Percentiles rank a stretch among this genome's conserved stretches.
Evolutionary conservation across 2,797 vertebrate genomes (phyloP).

Genomic region (Bradypodion pumilum): DNA sequence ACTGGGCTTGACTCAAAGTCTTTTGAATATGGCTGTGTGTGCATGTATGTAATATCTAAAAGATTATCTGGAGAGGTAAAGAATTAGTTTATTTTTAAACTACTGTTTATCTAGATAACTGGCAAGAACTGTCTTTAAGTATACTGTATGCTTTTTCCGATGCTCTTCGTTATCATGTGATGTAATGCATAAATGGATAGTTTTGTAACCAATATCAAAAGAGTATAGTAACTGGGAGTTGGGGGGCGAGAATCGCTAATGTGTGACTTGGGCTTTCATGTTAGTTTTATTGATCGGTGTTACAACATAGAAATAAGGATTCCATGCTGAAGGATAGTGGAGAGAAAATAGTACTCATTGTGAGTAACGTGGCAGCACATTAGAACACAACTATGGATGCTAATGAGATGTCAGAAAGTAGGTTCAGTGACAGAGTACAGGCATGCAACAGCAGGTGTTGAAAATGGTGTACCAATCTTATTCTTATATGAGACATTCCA

Average conservation of each 20-base stretch:
- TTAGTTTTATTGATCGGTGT: not conserved
- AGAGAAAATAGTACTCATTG: not conserved
- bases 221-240: not conserved
- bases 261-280: not conserved
- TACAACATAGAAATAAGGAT: not conserved
- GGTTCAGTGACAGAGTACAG: not conserved
- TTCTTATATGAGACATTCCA: not conserved
- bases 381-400: not conserved
- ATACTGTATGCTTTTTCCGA: slow-evolving; percentile 11
- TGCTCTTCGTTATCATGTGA: not conserved
- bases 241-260: not conserved
- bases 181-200: too few species aligned
- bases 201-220: not conserved
- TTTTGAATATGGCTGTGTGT: slow-evolving; percentile 22
- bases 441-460: not conserved
- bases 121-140: slow-evolving; percentile 1
- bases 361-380: not conserved
- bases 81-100: slow-evolving; percentile 25
- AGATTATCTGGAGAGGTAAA: slow-evolving; percentile 4
- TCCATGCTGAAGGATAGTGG: not conserved
- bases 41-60: slow-evolving; percentile 17
- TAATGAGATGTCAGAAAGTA: not conserved
- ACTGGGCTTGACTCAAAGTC: slow-evolving; percentile 4
- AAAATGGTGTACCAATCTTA: not conserved
- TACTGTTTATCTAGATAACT: slow-evolving; percentile 2